phyloP scores from a whole-genome alignment of 2,113 vertebrate species.

The Trachemys scripta region DNA sequence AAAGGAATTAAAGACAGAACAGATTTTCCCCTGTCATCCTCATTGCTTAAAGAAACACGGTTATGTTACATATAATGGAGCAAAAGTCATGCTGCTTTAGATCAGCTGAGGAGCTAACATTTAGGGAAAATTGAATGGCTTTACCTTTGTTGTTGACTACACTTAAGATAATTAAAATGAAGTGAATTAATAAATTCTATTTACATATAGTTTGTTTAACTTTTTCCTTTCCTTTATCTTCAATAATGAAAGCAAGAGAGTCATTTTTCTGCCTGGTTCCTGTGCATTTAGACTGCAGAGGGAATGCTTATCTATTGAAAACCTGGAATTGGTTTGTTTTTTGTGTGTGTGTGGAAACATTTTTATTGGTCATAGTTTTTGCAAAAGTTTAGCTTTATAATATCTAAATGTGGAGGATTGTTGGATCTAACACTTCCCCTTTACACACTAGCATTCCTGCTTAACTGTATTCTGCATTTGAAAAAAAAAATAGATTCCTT shows the following conservation, averaged over 20 bases:
- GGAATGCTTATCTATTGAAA: neutral
- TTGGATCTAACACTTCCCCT: slow-evolving; percentile 8
- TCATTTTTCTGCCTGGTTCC: neutral
- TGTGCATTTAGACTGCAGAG: neutral
- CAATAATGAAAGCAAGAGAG: neutral
- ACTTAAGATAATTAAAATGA: neutral
- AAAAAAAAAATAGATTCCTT: slow-evolving; percentile 39
- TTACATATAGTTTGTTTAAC: neutral
- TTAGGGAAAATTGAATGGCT: neutral
- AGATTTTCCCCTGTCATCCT: neutral
- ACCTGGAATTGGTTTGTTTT: neutral
- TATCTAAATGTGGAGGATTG: neutral
- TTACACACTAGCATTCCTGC: slow-evolving; percentile 37
- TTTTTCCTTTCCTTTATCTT: neutral
- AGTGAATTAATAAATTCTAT: neutral
- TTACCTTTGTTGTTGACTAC: neutral
- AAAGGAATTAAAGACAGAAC: neutral
- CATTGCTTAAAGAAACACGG: neutral
- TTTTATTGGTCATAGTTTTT: neutral
- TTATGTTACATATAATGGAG: neutral
- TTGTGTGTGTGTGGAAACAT: neutral
- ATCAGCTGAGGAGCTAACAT: neutral
- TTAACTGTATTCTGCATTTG: neutral
- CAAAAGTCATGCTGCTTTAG: neutral
- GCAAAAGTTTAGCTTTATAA: neutral